phyloP scores from a whole-genome alignment of 2,888 invertebrate genomes.

The Aspidapion aeneum region DNA sequence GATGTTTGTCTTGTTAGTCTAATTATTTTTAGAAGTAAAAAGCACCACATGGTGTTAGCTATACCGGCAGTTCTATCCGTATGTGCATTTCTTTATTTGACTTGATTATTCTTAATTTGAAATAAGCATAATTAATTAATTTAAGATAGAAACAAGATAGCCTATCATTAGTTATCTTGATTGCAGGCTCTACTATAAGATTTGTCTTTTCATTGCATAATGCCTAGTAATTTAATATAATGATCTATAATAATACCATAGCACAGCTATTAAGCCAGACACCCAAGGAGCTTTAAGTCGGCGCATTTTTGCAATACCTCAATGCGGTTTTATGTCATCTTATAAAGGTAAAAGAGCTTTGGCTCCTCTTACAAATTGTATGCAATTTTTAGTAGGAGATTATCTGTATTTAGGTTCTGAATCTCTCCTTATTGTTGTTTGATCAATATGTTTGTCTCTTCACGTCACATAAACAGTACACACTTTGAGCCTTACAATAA shows the following conservation, averaged over 20 bases:
- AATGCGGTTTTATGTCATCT: not conserved
- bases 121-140: no score
- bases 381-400: not conserved
- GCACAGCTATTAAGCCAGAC: no score
- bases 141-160: not conserved
- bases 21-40: not conserved
- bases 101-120: no score
- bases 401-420: no score
- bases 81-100: no score
- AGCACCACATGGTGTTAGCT: not conserved
- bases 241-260: not conserved
- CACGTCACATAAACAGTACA: no score
- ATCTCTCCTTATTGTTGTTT: no score
- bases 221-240: not conserved
- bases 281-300: not conserved
- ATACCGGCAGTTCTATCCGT: no score
- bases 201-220: not conserved
- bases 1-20: not conserved
- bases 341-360: not conserved
- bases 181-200: not conserved
- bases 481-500: no score
- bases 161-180: not conserved
- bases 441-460: no score
- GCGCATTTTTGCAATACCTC: not conserved
- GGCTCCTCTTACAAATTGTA: not conserved